These are phyloP conservation scores for Lepidonotus clava DNA, from an alignment of 2,888 invertebrate genomes.

Conservation along the genomic window DNA sequence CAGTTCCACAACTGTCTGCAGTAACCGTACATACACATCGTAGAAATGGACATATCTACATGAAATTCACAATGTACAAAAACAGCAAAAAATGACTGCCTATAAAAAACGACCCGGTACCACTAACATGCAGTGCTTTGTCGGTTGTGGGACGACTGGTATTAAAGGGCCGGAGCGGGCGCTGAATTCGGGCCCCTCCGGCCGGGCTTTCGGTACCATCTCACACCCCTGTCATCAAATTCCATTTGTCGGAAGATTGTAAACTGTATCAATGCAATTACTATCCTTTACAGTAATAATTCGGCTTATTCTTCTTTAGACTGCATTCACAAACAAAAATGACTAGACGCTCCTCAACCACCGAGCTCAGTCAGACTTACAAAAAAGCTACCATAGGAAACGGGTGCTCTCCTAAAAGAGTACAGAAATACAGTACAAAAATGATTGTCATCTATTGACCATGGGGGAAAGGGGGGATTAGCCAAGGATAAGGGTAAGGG, in stretches of 20 bases:
- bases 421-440: slow-evolving; percentile 53
- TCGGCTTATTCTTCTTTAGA: neutral
- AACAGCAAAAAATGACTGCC: slow-evolving; percentile 54
- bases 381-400: slow-evolving; percentile 52
- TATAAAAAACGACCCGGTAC: slow-evolving; percentile 42
- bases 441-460: slow-evolving; percentile 39
- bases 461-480: neutral
- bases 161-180: neutral
- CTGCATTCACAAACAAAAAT: slow-evolving; percentile 27
- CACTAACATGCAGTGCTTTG: slow-evolving; percentile 24
- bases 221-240: slow-evolving; percentile 27
- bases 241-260: neutral
- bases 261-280: slow-evolving; percentile 40
- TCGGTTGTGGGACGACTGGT: slow-evolving; percentile 10
- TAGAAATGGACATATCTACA: slow-evolving; percentile 54
- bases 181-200: neutral
- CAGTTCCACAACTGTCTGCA: slow-evolving; percentile 52
- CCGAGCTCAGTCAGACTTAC: slow-evolving; percentile 28
- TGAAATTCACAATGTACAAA: slow-evolving; percentile 53
- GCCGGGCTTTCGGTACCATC: neutral
- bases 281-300: neutral
- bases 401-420: slow-evolving; percentile 17
- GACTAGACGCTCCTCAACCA: slow-evolving; percentile 34
- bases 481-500: neutral
- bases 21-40: slow-evolving; percentile 52